Base-by-base conservation (phyloP, 2,888 invertebrate species). In the Pemphredon lugubris region DNA sequence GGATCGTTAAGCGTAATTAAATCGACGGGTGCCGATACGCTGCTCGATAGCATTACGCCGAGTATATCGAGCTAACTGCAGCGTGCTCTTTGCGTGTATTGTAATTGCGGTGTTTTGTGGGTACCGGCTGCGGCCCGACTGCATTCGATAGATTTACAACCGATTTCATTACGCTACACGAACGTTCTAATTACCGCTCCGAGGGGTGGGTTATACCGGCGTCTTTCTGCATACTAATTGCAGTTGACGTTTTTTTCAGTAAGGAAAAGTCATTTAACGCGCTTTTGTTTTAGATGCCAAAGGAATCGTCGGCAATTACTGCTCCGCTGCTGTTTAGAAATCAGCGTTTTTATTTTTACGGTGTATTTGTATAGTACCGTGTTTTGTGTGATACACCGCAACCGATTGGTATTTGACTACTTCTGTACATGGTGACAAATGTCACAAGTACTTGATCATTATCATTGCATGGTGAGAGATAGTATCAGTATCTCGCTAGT, bases 1-100 rank as follows among this genome's bases (percentile, higher is more conserved):
- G 37, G 68, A 77, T 83, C 81, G 77, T 82, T 79, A 68, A 50
- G 58, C 64, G 73, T 83, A 85, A 86, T 85, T 85, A 84, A 85
- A 84, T 84, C 73, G 74, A 65, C 71, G 77, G 68, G 58, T 54
- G 21, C 60, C 68, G 76, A 82, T 77, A 82, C 54, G 69, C 48
- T 60, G 54, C 65, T 65, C 53, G 73, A 82, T 76, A 76, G 61
- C 59, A 69, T 60, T 54, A 72, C 68, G 48, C 55, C n/a, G 67
- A 65, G 48, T 68, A 48, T 11, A 51, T 53, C 34, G n/a, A 53
- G 44, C 20, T 23, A 45, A 42, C 47, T 57, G 18, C 44, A 50
- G 67, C 50, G 57, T 47, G 40, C 39, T 59, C 61, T n/a, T n/a
- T 26, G 48, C 26, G n/a, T 65, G 32, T 18, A 11, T 45, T 30